Conservation (phyloP, 2,888 invertebrate genomes). For the Incurvaria masculella region DNA sequence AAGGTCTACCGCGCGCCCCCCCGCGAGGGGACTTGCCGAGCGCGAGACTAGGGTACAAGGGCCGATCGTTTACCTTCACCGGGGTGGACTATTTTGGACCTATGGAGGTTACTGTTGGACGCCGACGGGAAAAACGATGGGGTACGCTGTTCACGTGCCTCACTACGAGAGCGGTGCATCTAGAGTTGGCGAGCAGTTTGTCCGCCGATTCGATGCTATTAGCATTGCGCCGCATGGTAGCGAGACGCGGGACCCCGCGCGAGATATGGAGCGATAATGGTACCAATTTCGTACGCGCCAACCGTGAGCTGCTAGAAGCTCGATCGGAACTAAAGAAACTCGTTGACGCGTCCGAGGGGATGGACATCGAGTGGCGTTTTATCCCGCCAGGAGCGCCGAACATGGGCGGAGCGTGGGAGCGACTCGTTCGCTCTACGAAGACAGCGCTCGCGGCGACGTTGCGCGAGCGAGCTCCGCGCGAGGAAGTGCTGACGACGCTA, state of each 20-base stretch:
- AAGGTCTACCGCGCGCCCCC: background rate
- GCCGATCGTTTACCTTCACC: background rate
- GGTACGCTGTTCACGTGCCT: constrained; percentile 17
- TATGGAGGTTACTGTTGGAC: background rate
- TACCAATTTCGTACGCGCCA: constrained; percentile 9
- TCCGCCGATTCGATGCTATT: constrained; percentile 13
- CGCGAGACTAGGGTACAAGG: background rate
- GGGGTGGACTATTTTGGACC: background rate
- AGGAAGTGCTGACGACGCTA: constrained; percentile 3
- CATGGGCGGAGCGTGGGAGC: constrained; percentile 4
- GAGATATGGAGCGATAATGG: constrained; percentile 14
- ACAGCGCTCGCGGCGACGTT: background rate
- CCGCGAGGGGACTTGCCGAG: background rate
- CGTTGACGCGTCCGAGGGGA: constrained; percentile 3
- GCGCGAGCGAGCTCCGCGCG: background rate
- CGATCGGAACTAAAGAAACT: background rate
- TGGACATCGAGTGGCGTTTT: constrained; percentile 4
- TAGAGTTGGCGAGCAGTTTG: constrained; percentile 14
- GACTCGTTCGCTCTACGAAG: constrained; percentile 1
- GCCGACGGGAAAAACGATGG: constrained; percentile 9
- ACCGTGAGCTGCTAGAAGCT: background rate
- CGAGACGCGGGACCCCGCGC: constrained; percentile 14
- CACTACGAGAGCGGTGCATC: constrained; percentile 16
- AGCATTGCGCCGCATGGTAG: constrained; percentile 13
- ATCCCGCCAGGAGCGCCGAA: constrained; percentile 1